Base-by-base conservation (phyloP, 2,113 vertebrate species). In the Entomyzon cyanotis region DNA sequence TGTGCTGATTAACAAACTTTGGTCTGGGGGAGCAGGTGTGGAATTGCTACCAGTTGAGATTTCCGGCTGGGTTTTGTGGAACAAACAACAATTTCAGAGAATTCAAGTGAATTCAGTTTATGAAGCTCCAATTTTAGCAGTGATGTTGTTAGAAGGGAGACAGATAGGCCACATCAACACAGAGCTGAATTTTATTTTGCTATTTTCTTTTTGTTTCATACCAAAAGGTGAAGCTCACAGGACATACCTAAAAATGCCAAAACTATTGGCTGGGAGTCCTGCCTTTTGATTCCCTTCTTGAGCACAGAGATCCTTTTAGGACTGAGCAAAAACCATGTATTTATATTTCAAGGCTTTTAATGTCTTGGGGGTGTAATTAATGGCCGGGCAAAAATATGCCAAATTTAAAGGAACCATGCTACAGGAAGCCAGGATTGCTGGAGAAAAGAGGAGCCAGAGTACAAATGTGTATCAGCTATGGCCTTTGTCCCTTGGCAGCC, bases 1-100 rank as follows among this genome's bases (percentile, higher is more conserved):
- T 90, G 53, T 30, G 83, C 69, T 87, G 89, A 94, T 93, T 90
- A 88, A 68, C 49, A 84, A 84, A 56, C 25, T 84, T 84, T 14
- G 42, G 65, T 31, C 65, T 94, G 64, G 79, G 60, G n/a, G 30
- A 89, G 42, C 73, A 90, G 70, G 71, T 85, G 68, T 69, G 62
- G 86, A 71, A 76, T 41, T 16, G 18, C 23, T 60, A 50, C 73
- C 18, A 41, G 42, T 68, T 63, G 75, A 97, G 75, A 75, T 50
- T 81, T 59, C 42, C 0, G 0, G 19, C 41, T 82, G 18, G 10
- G 39, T 52, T 86, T 31, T 52, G 68, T 74, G 59, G 58, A 33
- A 50, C 19, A 68, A 84, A n/a, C 37, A 62, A 39, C 46, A 46
- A 47, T 74, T 78, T n/a, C 17, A 59, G 28, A 82, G 27, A 76